Evolutionary conservation across 2,888 invertebrate species (phyloP).

Genomic region (Trachelus iudaicus): DNA sequence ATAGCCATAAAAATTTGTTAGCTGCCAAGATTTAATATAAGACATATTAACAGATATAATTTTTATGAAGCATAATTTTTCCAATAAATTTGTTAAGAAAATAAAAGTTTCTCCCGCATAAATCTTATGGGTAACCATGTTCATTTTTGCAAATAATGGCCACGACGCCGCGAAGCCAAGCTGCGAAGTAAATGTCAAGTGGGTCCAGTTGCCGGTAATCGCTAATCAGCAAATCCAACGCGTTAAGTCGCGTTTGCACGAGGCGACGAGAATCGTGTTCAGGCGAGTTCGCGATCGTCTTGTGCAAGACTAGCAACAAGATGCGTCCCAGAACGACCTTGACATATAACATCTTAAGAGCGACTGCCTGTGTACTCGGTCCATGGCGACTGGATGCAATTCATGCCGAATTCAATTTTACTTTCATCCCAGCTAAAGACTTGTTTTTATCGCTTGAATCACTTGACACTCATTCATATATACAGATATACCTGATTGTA

Average conservation of each 20-base stretch:
- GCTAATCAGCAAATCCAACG: conserved; percentile 5
- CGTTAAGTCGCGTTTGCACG: background rate
- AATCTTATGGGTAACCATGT: background rate
- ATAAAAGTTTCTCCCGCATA: background rate
- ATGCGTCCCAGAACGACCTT: conserved; percentile 48
- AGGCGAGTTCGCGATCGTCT: background rate
- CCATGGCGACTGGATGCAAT: conserved; percentile 39
- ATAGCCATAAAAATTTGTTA: background rate
- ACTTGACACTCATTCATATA: background rate
- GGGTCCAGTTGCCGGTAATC: conserved; percentile 2
- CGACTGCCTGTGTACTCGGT: conserved; percentile 24
- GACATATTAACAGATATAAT: background rate
- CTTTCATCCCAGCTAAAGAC: conserved; percentile 37
- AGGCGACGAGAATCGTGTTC: conserved; percentile 1
- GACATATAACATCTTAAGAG: conserved; percentile 43
- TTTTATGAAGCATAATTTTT: background rate
- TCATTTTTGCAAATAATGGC: background rate
- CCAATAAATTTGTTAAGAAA: background rate
- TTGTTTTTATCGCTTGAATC: background rate
- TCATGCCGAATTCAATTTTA: conserved; percentile 48
- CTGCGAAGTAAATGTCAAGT: conserved; percentile 25
- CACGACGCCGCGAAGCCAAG: conserved; percentile 11
- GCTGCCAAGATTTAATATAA: background rate
- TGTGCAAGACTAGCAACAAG: conserved; percentile 27
- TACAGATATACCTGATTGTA: background rate